Percentiles rank a stretch among this genome's conserved stretches.
These are phyloP conservation scores for Heterodera filipjevi DNA, from an alignment of 2,888 invertebrate species.

Conservation along the genomic window DNA sequence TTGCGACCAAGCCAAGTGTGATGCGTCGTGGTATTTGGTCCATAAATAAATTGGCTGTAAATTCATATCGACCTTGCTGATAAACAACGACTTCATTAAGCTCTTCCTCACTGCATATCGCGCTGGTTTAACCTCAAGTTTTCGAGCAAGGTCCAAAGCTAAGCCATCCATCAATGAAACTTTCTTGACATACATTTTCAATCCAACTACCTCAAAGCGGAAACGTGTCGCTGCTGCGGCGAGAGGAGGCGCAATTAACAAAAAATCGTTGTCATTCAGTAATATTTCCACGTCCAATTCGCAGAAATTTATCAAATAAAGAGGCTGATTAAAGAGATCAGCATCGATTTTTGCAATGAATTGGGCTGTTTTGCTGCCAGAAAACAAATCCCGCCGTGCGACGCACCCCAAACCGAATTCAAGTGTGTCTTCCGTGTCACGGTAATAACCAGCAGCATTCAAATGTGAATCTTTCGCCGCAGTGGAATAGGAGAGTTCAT, in stretches of 20 bases:
- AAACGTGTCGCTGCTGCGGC: neutral
- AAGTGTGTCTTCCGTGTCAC: neutral
- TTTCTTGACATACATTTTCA: too few relatives aligned
- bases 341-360: conserved; percentile 30
- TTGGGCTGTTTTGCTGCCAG: conserved; percentile 25
- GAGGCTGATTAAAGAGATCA: conserved; percentile 26
- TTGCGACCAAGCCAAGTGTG: neutral
- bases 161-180: too few relatives aligned
- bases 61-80: neutral
- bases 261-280: conserved; percentile 12
- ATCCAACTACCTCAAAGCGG: neutral
- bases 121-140: too few relatives aligned
- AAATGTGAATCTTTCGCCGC: neutral
- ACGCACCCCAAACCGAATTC: conserved; percentile 22
- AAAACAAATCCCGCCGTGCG: conserved; percentile 18
- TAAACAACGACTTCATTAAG: too few relatives aligned
- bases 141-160: too few relatives aligned
- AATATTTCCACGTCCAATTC: conserved; percentile 26
- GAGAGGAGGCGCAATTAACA: too few relatives aligned
- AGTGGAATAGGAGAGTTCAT: conserved; percentile 1
- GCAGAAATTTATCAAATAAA: conserved; percentile 15
- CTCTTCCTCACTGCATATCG: too few relatives aligned
- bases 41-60: conserved; percentile 1
- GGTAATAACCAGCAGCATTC: conserved; percentile 15
- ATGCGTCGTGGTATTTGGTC: neutral